Evolutionary conservation across 2,797 vertebrate species (phyloP).

Genomic region (Enteromius trimaculatus): DNA sequence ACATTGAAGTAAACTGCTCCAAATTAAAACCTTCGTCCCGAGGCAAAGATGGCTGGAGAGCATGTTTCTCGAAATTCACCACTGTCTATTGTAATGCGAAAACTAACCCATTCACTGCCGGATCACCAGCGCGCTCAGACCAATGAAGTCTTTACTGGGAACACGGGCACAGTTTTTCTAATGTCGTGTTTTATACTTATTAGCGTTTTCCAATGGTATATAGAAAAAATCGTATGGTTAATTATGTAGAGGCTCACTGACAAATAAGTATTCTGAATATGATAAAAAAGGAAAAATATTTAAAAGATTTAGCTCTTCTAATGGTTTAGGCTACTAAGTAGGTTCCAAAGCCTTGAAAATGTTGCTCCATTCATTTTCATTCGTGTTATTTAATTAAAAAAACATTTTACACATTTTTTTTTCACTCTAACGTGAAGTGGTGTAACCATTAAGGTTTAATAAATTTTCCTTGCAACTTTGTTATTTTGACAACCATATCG

Average conservation of each 20-base stretch:
- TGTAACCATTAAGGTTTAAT: background rate
- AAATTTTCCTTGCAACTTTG: background rate
- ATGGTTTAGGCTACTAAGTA: background rate
- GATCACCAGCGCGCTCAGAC: background rate
- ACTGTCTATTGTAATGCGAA: constrained; percentile 52
- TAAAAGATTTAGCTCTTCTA: background rate
- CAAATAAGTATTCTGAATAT: background rate
- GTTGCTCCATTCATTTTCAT: background rate
- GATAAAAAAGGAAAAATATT: background rate
- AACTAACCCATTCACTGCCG: constrained; percentile 56
- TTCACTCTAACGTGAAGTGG: background rate
- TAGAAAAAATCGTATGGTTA: background rate
- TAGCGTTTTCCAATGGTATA: background rate
- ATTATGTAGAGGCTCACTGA: background rate
- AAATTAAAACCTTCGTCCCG: background rate
- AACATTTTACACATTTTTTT: background rate
- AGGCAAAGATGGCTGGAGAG: constrained; percentile 35
- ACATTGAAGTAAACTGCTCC: background rate
- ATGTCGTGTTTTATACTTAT: background rate
- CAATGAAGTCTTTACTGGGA: background rate
- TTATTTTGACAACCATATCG: background rate
- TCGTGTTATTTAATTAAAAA: background rate
- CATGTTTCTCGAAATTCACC: constrained; percentile 25
- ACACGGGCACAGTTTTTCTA: background rate
- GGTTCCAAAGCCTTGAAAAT: background rate